Evolutionary conservation across 1,140 invertebrate genomes (phyloP).

Genomic region (Philopotamus ludificatus): DNA sequence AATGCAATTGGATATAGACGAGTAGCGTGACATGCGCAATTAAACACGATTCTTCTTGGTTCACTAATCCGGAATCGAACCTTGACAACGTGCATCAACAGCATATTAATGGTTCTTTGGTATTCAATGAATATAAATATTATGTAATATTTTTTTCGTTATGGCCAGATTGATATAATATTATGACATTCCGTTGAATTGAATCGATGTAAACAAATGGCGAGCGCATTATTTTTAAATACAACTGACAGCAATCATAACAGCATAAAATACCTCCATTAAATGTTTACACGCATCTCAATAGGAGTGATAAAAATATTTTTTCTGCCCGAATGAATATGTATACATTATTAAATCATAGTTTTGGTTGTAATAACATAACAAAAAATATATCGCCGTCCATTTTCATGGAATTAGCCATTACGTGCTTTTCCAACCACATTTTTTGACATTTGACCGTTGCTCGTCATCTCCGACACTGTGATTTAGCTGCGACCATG

Average conservation of each 20-base stretch:
- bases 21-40: slow-evolving; percentile 6
- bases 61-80: slow-evolving; percentile 6
- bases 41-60: slow-evolving; percentile 9
- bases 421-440: too few relatives aligned
- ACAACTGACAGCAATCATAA: not conserved
- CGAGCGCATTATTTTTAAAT: not conserved
- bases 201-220: not conserved
- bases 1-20: not conserved
- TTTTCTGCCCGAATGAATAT: too few relatives aligned
- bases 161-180: not conserved
- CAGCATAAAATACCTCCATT: not conserved
- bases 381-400: too few relatives aligned
- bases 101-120: not conserved
- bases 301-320: too few relatives aligned
- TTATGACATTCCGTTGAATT: not conserved
- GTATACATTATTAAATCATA: too few relatives aligned
- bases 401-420: too few relatives aligned
- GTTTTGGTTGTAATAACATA: too few relatives aligned
- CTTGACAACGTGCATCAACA: slow-evolving; percentile 8
- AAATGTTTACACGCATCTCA: too few relatives aligned
- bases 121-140: not conserved
- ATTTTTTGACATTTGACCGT: too few relatives aligned
- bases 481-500: too few relatives aligned
- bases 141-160: not conserved
- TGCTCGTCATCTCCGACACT: too few relatives aligned